phyloP scores from a whole-genome alignment of 1,140 invertebrate genomes.

The Odontomachus brunneus region DNA sequence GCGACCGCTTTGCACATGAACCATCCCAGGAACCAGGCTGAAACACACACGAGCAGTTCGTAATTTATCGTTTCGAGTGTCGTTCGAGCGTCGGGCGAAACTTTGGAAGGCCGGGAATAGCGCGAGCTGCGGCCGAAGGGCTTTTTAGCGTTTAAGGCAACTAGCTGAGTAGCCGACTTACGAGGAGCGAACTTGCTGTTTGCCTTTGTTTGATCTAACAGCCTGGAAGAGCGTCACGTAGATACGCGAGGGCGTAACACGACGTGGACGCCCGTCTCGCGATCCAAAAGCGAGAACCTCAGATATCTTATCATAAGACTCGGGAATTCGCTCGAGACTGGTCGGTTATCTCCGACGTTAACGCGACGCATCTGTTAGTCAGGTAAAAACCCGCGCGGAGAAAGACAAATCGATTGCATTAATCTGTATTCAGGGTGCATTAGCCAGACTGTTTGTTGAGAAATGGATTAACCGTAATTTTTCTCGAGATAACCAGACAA shows the following conservation, averaged over 20 bases:
- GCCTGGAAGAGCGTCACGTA: not conserved
- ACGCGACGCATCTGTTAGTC: too few species aligned
- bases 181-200: not conserved
- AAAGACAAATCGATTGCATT: too few species aligned
- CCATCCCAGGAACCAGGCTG: conserved; percentile 97
- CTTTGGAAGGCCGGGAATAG: not conserved
- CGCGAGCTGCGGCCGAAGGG: not conserved
- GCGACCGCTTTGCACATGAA: conserved; percentile 97
- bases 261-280: conserved; percentile 17
- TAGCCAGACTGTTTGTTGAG: too few species aligned
- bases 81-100: not conserved
- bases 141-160: conserved; percentile 32
- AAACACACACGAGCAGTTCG: conserved; percentile 80
- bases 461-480: too few species aligned
- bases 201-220: not conserved
- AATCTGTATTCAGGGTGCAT: too few species aligned
- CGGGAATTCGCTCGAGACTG: too few species aligned
- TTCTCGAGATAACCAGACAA: too few species aligned
- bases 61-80: conserved; percentile 54
- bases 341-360: too few species aligned
- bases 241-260: not conserved
- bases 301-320: too few species aligned
- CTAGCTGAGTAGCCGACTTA: conserved; percentile 1
- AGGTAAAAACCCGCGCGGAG: too few species aligned
- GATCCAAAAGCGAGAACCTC: not conserved